Evolutionary conservation across 1,140 invertebrate species (phyloP).

Genomic region (Saccostrea echinata): DNA sequence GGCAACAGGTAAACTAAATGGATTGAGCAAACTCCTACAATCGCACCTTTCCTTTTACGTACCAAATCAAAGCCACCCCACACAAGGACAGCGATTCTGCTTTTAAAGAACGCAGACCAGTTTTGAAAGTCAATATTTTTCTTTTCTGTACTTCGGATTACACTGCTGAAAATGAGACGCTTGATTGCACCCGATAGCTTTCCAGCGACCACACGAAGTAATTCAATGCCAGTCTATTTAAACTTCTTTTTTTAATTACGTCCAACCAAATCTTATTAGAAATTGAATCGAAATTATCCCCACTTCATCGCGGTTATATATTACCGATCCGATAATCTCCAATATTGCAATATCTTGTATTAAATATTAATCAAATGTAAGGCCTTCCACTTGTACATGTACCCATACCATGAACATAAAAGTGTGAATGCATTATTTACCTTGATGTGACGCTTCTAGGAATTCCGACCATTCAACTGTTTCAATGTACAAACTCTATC

Average conservation of each 20-base stretch:
- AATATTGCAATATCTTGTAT: background rate
- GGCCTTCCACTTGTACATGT: background rate
- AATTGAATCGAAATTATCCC: background rate
- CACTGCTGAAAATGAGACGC: conserved; percentile 2
- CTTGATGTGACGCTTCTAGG: background rate
- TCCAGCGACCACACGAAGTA: background rate
- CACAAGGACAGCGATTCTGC: background rate
- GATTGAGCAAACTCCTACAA: background rate
- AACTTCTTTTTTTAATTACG: conserved; percentile 10
- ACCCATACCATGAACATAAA: background rate
- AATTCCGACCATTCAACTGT: too few species aligned
- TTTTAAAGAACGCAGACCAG: background rate
- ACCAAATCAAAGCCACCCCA: background rate
- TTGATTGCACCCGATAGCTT: conserved; percentile 1
- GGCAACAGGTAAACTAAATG: background rate
- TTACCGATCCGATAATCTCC: background rate
- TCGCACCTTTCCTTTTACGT: background rate
- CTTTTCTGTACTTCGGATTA: background rate
- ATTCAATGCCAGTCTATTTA: conserved; percentile 8
- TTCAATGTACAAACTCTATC: too few species aligned
- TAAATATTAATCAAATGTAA: background rate
- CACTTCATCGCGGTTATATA: background rate
- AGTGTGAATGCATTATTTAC: background rate
- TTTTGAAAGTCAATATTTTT: conserved; percentile 35
- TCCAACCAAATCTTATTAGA: conserved; percentile 10